Percentiles rank a stretch among this genome's conserved stretches.
phyloP scores from a whole-genome alignment of 2,888 invertebrate genomes.

The Sepiola atlantica region DNA sequence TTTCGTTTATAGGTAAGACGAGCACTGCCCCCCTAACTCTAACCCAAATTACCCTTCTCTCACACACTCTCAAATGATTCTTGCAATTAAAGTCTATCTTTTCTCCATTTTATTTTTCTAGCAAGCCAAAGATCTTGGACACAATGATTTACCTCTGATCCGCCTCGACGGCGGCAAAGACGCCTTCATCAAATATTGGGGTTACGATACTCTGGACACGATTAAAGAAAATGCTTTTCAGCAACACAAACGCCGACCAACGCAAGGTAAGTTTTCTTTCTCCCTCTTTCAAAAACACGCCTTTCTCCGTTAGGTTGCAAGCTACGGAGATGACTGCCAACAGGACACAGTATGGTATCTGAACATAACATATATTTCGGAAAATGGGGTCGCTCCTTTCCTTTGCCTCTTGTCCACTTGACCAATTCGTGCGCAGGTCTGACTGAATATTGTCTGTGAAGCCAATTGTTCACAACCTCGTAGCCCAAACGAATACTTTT shows the following conservation, averaged over 20 bases:
- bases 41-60: background rate
- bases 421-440: too few species aligned
- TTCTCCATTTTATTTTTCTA: background rate
- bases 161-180: conserved; percentile 83
- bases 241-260: conserved; percentile 48
- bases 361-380: too few species aligned
- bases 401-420: too few species aligned
- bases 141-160: conserved; percentile 79
- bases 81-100: background rate
- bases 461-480: too few species aligned
- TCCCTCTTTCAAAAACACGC: background rate
- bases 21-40: background rate
- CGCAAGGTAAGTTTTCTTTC: background rate
- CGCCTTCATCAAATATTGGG: conserved; percentile 80
- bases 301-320: background rate
- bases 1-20: too few species aligned
- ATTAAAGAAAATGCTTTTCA: conserved; percentile 67
- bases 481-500: too few species aligned
- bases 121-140: conserved; percentile 44
- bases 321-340: background rate
- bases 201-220: conserved; percentile 77
- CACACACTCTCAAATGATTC: background rate
- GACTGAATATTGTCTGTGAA: too few species aligned
- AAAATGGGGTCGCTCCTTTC: too few species aligned
- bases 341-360: background rate